Evolutionary conservation across 2,113 vertebrate genomes (phyloP).

Genomic region (Sinocyclocheilus grahami): DNA sequence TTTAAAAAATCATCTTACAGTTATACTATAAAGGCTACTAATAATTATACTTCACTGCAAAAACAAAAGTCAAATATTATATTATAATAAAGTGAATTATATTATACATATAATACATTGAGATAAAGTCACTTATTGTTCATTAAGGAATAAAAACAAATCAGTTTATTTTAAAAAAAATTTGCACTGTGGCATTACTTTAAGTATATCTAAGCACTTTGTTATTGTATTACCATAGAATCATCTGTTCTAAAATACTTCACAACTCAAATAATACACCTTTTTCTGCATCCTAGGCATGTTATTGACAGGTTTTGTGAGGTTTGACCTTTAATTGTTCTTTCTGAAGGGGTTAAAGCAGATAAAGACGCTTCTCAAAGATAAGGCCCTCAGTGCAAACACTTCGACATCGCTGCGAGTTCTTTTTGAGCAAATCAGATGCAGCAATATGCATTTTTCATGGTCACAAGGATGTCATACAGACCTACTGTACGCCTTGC

Average conservation of each 20-base stretch:
- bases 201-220: background rate
- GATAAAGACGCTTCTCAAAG: background rate
- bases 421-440: background rate
- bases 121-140: background rate
- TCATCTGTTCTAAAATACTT: background rate
- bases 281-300: background rate
- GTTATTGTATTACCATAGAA: background rate
- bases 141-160: background rate
- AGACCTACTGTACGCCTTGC: background rate
- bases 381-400: constrained; percentile 5
- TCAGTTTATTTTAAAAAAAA: too few species aligned
- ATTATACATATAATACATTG: too few species aligned
- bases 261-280: background rate
- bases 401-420: background rate
- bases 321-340: background rate
- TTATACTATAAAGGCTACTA: too few species aligned
- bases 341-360: background rate
- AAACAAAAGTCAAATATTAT: background rate
- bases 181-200: background rate
- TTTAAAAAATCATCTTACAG: too few species aligned
- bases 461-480: constrained; percentile 7
- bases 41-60: background rate
- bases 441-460: constrained; percentile 20
- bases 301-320: background rate
- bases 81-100: background rate